Evolutionary conservation across 2,888 invertebrate genomes (phyloP).

Genomic region (Cantharis lateralis): DNA sequence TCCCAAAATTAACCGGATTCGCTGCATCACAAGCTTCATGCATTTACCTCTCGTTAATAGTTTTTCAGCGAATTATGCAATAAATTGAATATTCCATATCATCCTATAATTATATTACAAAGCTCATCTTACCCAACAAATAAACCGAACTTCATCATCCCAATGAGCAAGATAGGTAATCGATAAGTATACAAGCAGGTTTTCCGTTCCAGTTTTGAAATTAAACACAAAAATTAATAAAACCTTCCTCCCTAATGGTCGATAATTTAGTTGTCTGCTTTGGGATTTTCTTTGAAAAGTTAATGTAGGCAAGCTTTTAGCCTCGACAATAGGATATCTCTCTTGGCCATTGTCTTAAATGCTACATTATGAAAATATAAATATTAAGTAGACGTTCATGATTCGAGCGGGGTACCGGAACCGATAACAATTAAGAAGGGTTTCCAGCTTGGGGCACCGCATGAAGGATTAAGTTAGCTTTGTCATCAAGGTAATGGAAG

Average conservation of each 20-base stretch:
- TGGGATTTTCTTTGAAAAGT: neutral
- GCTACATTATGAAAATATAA: conserved; percentile 22
- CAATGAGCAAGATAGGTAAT: neutral
- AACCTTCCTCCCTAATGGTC: neutral
- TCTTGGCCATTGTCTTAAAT: conserved; percentile 5
- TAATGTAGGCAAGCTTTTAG: conserved; percentile 4
- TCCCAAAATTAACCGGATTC: conserved; percentile 10
- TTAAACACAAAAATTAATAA: neutral
- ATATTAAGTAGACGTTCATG: conserved; percentile 31
- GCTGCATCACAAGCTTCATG: conserved; percentile 2
- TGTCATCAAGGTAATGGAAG: conserved; percentile 57
- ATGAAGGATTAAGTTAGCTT: conserved; percentile 53
- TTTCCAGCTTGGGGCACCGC: conserved; percentile 45
- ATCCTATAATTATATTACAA: neutral
- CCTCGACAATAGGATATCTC: neutral
- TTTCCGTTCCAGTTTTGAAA: neutral
- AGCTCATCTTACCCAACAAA: neutral
- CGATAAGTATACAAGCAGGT: neutral
- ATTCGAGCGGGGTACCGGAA: conserved; percentile 42
- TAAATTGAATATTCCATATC: neutral
- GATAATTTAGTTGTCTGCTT: neutral
- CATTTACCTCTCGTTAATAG: conserved; percentile 22
- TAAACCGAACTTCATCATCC: neutral
- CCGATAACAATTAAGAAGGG: conserved; percentile 53
- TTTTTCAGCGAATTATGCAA: conserved; percentile 27